A percentile compares a stretch with the other conserved stretches of the same genome.
phyloP scores from a whole-genome alignment of 2,888 invertebrate species.

The Adelognathus sp. region DNA sequence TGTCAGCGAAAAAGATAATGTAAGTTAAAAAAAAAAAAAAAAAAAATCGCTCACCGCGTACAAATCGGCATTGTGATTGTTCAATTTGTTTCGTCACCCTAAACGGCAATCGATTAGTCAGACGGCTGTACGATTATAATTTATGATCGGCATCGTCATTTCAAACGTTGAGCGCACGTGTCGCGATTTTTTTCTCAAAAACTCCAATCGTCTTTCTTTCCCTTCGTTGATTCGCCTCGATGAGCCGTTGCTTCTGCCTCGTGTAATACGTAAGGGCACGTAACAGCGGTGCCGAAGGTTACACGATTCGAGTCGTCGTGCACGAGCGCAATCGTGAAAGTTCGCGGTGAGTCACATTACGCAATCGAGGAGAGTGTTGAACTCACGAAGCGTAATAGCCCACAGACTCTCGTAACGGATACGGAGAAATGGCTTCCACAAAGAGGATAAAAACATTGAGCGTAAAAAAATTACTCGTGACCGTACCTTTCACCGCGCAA shows the following conservation, averaged over 20 bases:
- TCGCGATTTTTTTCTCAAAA: constrained; percentile 5
- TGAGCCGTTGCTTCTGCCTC: neutral
- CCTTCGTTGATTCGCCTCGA: neutral
- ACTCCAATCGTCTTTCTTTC: neutral
- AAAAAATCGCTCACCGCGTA: neutral
- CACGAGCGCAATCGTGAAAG: constrained; percentile 75
- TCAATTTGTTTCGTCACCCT: neutral
- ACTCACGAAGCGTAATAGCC: constrained; percentile 52
- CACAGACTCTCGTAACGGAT: constrained; percentile 44
- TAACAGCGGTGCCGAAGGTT: constrained; percentile 55
- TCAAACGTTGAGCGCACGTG: neutral
- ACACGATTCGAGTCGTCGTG: constrained; percentile 19
- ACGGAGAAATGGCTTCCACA: constrained; percentile 44
- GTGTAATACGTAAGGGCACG: constrained; percentile 40
- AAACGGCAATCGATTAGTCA: neutral
- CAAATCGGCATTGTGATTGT: neutral
- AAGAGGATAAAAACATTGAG: constrained; percentile 18
- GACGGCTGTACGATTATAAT: neutral
- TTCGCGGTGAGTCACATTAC: constrained; percentile 66
- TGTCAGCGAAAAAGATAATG: constrained; percentile 73
- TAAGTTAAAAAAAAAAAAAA: constrained; percentile 17
- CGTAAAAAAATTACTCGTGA: constrained; percentile 6
- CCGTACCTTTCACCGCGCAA: neutral
- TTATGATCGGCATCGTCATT: neutral
- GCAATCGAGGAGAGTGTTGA: constrained; percentile 71